These are phyloP conservation scores for Odocoileus hemionus DNA, from an alignment of 2,113 vertebrate genomes.

Conservation along the genomic window DNA sequence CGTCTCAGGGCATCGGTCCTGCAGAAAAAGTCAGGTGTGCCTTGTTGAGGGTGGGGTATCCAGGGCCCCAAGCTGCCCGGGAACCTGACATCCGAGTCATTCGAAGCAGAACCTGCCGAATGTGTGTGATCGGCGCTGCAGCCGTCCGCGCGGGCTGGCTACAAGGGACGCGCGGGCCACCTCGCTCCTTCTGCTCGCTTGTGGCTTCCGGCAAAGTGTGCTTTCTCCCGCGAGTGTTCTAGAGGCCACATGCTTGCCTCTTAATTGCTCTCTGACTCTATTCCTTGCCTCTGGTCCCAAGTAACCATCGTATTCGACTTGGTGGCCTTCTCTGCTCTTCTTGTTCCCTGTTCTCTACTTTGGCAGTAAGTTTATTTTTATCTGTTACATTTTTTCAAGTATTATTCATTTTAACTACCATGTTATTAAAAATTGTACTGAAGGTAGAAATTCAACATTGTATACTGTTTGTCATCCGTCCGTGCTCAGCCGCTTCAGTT, in stretches of 20 bases:
- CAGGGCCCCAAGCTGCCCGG: neutral
- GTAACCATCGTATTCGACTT: neutral
- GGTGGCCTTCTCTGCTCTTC: neutral
- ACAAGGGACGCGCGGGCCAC: neutral
- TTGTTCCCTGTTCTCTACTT: neutral
- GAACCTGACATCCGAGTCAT: neutral
- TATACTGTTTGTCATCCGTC: neutral
- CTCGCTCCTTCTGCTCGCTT: neutral
- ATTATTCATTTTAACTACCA: neutral
- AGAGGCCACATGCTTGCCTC: neutral
- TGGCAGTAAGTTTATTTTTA: neutral
- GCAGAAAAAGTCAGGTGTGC: neutral
- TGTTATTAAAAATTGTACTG: neutral
- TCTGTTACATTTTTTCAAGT: neutral
- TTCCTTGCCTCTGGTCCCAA: neutral
- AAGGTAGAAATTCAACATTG: neutral
- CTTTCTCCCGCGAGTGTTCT: neutral
- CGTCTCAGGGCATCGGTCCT: neutral
- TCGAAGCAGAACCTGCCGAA: neutral
- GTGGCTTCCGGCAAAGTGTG: neutral
- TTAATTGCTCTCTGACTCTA: neutral
- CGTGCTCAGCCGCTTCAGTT: neutral
- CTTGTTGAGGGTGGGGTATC: neutral
- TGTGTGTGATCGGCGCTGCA: neutral
- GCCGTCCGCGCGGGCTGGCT: neutral